A percentile compares a stretch with the other conserved stretches of the same genome.
phyloP scores from a whole-genome alignment of 2,113 vertebrate species.

The Oxyruncus cristatus region DNA sequence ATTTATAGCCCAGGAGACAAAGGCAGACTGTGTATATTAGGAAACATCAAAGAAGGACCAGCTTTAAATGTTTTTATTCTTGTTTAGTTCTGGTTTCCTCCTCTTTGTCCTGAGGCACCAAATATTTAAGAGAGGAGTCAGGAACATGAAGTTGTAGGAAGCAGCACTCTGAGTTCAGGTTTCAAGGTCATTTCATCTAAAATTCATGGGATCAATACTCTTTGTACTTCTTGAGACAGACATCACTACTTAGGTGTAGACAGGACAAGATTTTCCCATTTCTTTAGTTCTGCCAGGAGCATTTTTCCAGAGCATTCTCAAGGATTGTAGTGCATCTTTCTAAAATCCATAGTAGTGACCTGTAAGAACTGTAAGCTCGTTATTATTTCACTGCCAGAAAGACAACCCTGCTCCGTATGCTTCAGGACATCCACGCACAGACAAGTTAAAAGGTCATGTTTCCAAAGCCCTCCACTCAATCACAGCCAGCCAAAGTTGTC shows the following conservation, averaged over 20 bases:
- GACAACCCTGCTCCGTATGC: not conserved
- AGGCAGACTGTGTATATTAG: not conserved
- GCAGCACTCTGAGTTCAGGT: not conserved
- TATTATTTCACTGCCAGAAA: not conserved
- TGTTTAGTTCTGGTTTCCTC: not conserved
- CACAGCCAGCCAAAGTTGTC: not conserved
- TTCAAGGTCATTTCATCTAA: conserved; percentile 20
- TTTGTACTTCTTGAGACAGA: not conserved
- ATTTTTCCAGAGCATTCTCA: not conserved
- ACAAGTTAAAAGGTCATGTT: not conserved
- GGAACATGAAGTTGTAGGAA: not conserved
- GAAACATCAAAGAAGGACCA: not conserved
- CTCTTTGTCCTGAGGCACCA: not conserved
- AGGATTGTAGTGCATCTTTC: not conserved
- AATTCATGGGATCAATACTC: conserved; percentile 16
- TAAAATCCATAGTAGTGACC: not conserved
- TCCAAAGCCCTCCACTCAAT: not conserved
- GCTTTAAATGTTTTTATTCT: not conserved
- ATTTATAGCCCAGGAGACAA: not conserved
- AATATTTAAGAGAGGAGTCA: not conserved
- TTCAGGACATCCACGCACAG: not conserved
- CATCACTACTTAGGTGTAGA: not conserved
- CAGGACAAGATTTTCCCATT: not conserved
- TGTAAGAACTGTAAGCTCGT: not conserved
- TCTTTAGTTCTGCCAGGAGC: not conserved